A percentile compares a stretch with the other conserved stretches of the same genome.
phyloP scores from a whole-genome alignment of 2,888 invertebrate genomes.

The Adela reaumurella region DNA sequence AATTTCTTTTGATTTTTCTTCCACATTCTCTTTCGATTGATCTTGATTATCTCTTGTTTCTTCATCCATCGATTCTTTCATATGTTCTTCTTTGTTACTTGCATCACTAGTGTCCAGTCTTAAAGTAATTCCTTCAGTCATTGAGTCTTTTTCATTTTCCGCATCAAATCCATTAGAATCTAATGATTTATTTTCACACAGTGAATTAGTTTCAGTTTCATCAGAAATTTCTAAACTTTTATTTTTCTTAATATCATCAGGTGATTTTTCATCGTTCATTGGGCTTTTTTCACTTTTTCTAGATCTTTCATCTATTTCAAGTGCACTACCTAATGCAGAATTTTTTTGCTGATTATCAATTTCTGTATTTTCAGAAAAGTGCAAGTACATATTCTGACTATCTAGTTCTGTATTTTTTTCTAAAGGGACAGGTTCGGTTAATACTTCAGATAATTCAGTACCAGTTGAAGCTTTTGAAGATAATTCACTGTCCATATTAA shows the following conservation, averaged over 20 bases:
- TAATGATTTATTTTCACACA: too few species aligned
- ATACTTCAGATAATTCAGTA: neutral
- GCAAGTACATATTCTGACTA: conserved; percentile 3
- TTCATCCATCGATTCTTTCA: too few species aligned
- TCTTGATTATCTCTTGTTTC: too few species aligned
- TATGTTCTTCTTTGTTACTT: too few species aligned
- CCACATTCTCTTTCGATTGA: too few species aligned
- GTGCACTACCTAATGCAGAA: neutral
- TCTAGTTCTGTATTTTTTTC: neutral
- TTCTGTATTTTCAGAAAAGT: conserved; percentile 8
- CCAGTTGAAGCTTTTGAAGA: too few species aligned
- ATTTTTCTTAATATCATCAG: conserved; percentile 4
- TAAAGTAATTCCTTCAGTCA: too few species aligned
- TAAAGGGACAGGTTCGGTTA: neutral
- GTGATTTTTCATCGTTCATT: too few species aligned
- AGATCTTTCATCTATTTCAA: neutral
- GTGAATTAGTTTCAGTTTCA: neutral
- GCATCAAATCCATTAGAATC: too few species aligned
- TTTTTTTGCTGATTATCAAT: conserved; percentile 4
- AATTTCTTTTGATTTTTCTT: conserved; percentile 5
- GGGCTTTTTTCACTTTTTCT: conserved; percentile 3
- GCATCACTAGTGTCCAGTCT: too few species aligned
- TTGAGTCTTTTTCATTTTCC: too few species aligned
- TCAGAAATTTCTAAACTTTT: neutral
- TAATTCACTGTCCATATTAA: too few species aligned